These are phyloP conservation scores for Nesoenas mayeri DNA, from an alignment of 2,113 vertebrate genomes.

Conservation along the genomic window DNA sequence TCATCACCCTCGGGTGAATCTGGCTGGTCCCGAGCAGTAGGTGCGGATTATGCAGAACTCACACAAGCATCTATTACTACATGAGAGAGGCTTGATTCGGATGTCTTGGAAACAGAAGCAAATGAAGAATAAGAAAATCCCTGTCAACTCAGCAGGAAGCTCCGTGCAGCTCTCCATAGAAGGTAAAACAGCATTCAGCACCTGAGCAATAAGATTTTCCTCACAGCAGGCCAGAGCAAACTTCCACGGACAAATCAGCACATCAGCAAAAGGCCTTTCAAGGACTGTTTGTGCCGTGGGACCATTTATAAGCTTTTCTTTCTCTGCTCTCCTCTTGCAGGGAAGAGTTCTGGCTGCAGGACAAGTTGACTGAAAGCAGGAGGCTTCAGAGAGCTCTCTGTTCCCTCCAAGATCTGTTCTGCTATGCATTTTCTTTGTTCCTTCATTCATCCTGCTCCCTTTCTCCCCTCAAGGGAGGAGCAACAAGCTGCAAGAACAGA, in stretches of 20 bases:
- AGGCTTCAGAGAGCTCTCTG: background rate
- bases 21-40: background rate
- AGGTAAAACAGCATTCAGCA: background rate
- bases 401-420: slow-evolving; percentile 25
- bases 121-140: background rate
- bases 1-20: background rate
- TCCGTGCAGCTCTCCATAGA: background rate
- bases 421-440: slow-evolving; percentile 17
- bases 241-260: background rate
- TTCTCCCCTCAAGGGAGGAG: slow-evolving; percentile 9
- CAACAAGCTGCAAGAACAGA: slow-evolving; percentile 39
- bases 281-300: background rate
- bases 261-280: background rate
- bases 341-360: background rate
- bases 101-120: background rate
- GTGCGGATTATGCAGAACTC: background rate
- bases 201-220: background rate
- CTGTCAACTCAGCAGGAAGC: background rate
- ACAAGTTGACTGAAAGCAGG: background rate
- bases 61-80: background rate
- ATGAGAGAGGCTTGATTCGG: background rate
- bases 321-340: background rate
- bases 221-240: background rate
- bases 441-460: background rate
- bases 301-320: background rate